phyloP scores from a whole-genome alignment of 2,888 invertebrate genomes.

The Chirona hameri region DNA sequence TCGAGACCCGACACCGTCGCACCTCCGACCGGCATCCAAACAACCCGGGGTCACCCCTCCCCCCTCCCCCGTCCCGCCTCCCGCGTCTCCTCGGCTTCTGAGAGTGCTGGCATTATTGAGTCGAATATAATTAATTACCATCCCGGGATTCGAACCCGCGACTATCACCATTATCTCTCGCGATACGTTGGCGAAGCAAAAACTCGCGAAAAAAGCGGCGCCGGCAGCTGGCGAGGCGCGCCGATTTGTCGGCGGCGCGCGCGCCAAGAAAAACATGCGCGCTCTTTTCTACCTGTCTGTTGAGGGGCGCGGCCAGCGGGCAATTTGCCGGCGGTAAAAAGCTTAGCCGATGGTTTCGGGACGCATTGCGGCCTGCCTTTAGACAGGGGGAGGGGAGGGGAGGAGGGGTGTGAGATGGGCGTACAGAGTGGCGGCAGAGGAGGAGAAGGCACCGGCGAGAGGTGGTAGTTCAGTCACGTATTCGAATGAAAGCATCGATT shows the following conservation, averaged over 20 bases:
- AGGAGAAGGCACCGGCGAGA: conserved; percentile 1
- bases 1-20: too few relatives aligned
- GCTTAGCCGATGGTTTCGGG: too few relatives aligned
- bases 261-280: too few relatives aligned
- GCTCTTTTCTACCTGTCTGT: too few relatives aligned
- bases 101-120: background rate
- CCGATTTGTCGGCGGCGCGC: background rate
- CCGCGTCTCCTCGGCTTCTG: too few relatives aligned
- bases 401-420: background rate
- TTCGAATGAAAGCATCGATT: too few relatives aligned
- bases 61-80: too few relatives aligned
- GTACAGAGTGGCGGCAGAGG: background rate
- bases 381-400: background rate
- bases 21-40: too few relatives aligned
- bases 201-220: conserved; percentile 5
- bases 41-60: too few relatives aligned
- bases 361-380: too few relatives aligned
- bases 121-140: background rate
- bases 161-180: background rate
- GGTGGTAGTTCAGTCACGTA: background rate
- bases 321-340: too few relatives aligned
- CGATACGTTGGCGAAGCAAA: background rate
- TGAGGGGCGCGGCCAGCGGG: too few relatives aligned
- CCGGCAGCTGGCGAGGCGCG: conserved; percentile 7
- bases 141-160: background rate